phyloP scores from a whole-genome alignment of 2,888 invertebrate species.

The Auanema freiburgensis region DNA sequence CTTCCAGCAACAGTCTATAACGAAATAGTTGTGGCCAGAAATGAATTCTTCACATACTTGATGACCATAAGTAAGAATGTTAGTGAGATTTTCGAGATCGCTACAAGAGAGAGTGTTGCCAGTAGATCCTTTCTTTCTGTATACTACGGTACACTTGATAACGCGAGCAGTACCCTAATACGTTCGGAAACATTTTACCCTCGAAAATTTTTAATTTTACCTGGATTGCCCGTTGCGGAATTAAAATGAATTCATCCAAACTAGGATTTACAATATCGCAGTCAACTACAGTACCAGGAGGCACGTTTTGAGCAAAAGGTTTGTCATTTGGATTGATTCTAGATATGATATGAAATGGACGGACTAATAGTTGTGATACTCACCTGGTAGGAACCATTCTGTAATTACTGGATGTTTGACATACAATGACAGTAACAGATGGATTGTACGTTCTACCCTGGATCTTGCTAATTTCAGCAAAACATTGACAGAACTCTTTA shows the following conservation, averaged over 20 bases:
- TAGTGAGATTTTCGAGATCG: conserved; percentile 21
- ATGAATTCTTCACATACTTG: conserved; percentile 26
- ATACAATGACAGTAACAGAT: conserved; percentile 29
- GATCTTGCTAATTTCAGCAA: neutral
- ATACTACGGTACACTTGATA: conserved; percentile 32
- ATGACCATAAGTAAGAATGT: conserved; percentile 37
- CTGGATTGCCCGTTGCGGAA: conserved; percentile 34
- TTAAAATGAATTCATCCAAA: conserved; percentile 38
- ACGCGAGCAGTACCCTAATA: conserved; percentile 45
- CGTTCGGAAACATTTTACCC: too few species aligned
- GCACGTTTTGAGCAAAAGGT: conserved; percentile 32
- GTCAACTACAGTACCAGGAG: conserved; percentile 35
- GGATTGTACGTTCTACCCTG: conserved; percentile 16
- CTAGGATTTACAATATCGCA: conserved; percentile 27
- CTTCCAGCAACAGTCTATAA: conserved; percentile 10
- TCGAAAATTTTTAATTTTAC: too few species aligned
- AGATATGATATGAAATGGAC: neutral
- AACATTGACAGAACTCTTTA: neutral
- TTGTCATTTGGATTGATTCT: conserved; percentile 12
- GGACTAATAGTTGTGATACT: neutral
- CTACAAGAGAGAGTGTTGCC: conserved; percentile 16
- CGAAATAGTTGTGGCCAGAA: neutral
- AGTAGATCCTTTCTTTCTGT: conserved; percentile 12
- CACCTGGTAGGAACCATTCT: conserved; percentile 23
- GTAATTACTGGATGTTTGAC: conserved; percentile 37